phyloP scores from a whole-genome alignment of 2,888 invertebrate species.

The Polymixis lichenea region DNA sequence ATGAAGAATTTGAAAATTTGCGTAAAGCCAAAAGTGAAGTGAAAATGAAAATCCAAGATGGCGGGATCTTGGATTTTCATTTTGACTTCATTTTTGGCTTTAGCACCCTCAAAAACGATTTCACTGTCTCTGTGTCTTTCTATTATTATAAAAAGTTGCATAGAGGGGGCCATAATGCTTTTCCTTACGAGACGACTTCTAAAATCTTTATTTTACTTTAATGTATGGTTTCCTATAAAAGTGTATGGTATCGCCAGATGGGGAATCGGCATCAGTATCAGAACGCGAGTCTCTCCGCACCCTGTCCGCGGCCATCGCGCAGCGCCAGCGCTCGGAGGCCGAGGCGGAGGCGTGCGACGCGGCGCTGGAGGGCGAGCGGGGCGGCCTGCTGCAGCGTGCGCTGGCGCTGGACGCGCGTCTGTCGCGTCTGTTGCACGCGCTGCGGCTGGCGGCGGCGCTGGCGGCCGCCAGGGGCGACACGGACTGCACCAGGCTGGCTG shows the following conservation, averaged over 20 bases:
- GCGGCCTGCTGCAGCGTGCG: constrained; percentile 86
- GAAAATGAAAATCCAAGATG: no score
- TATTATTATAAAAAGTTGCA: no score
- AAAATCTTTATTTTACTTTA: no score
- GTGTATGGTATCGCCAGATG: constrained; percentile 59
- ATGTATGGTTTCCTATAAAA: no score
- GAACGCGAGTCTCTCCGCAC: constrained; percentile 94
- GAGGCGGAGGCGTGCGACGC: constrained; percentile 86
- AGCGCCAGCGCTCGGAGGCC: constrained; percentile 92
- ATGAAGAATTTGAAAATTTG: no score
- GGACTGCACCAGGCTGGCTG: constrained; percentile 86
- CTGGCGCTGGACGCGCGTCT: constrained; percentile 92
- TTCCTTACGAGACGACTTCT: no score
- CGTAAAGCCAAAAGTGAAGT: no score
- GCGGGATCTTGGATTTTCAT: no score
- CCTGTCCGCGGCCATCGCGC: constrained; percentile 94
- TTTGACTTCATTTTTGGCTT: no score
- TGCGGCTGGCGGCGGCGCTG: constrained; percentile 92
- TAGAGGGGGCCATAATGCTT: no score
- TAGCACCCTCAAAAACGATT: no score
- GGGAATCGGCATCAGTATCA: constrained; percentile 80
- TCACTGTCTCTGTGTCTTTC: no score
- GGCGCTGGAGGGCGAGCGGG: constrained; percentile 85
- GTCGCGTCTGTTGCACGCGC: constrained; percentile 85
- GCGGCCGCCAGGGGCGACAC: constrained; percentile 91